These are phyloP conservation scores for Calyptommatus sinebrachiatus DNA, from an alignment of 2,113 vertebrate species.

Conservation along the genomic window DNA sequence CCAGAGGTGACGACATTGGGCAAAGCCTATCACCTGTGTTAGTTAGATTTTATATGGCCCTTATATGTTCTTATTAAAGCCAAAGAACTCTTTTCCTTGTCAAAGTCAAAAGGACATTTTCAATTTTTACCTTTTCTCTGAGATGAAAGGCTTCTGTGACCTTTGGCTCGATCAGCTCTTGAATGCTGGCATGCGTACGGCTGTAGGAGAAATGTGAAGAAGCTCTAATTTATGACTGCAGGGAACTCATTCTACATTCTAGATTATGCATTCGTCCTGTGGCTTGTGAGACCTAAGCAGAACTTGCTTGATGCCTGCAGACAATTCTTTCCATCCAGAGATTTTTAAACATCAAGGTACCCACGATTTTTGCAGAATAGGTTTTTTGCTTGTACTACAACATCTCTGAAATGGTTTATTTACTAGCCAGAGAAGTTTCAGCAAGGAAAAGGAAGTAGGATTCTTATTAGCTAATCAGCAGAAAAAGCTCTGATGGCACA, in stretches of 20 bases:
- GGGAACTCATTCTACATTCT: not conserved
- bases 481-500: not conserved
- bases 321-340: not conserved
- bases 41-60: too few relatives aligned
- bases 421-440: not conserved
- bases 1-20: too few relatives aligned
- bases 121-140: not conserved
- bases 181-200: not conserved
- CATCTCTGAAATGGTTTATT: not conserved
- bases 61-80: not conserved
- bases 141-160: not conserved
- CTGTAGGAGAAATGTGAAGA: not conserved
- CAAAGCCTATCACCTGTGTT: too few relatives aligned
- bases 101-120: not conserved
- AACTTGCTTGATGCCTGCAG: not conserved
- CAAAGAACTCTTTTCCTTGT: not conserved
- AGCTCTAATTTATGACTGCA: not conserved
- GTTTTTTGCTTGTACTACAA: not conserved
- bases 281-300: not conserved
- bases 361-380: too few relatives aligned
- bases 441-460: too few relatives aligned
- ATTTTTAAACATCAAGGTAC: not conserved
- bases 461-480: not conserved
- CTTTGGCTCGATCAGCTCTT: not conserved
- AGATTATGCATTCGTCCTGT: not conserved